These are phyloP conservation scores for Acronicta leporina DNA, from an alignment of 2,888 invertebrate genomes.

Conservation along the genomic window DNA sequence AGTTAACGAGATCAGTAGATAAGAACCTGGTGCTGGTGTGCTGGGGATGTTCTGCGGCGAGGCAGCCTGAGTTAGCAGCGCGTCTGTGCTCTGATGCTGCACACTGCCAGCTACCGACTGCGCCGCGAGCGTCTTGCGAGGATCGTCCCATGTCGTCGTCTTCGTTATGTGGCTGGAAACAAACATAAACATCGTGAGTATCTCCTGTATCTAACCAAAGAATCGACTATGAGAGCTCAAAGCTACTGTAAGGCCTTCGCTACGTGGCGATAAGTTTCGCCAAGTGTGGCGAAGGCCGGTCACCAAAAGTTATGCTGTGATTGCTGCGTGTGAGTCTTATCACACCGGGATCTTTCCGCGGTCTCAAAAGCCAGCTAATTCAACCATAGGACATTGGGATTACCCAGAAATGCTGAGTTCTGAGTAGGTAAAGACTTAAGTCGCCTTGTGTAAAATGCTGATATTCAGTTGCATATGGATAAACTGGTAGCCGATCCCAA, in stretches of 20 bases:
- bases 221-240: background rate
- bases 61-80: conserved; percentile 80
- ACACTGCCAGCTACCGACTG: conserved; percentile 86
- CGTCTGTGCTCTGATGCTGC: conserved; percentile 87
- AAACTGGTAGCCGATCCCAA: too few relatives aligned
- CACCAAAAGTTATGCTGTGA: too few relatives aligned
- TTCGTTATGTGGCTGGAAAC: conserved; percentile 94
- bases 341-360: too few relatives aligned
- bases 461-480: background rate
- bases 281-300: too few relatives aligned
- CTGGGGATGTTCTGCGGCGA: conserved; percentile 76
- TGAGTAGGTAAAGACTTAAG: too few relatives aligned
- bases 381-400: too few relatives aligned
- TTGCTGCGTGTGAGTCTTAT: too few relatives aligned
- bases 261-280: too few relatives aligned
- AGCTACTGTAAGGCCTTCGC: too few relatives aligned
- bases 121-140: conserved; percentile 93
- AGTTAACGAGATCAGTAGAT: conserved; percentile 32
- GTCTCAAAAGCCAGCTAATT: too few relatives aligned
- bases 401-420: too few relatives aligned
- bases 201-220: background rate
- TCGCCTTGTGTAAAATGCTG: too few relatives aligned
- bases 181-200: conserved; percentile 33
- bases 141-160: conserved; percentile 97
- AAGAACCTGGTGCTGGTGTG: conserved; percentile 75